Evolutionary conservation across 2,797 vertebrate species (phyloP), one percentile per base, ranked within the genome.

Genomic region (Coregonus sp.): DNA sequence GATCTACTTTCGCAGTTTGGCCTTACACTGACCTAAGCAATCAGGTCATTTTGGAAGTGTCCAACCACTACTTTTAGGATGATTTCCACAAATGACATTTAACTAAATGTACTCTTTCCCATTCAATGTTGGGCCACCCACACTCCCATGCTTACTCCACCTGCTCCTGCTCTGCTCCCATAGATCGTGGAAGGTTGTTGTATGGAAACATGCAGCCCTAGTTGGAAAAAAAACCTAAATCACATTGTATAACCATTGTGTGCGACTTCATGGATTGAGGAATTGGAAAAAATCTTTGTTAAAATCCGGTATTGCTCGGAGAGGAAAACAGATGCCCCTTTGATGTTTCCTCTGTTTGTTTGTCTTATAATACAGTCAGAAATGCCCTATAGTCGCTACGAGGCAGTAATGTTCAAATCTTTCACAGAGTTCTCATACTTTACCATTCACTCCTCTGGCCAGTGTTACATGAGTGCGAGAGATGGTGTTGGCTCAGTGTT

Each of bases 391-490:
- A 47, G 67, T 70, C 16, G 3, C n/a, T 9, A 70, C 35, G 16
- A 18, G 35, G 67, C 67, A 70, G 67, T 35, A 37, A 47, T 70
- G 35, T 70, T 69, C 67, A 37, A n/a, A 37, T 47, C 18, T n/a
- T 69, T 40, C 33, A 12, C 52, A 16, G 16, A 40, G 67, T 70
- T 70, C 33, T 70, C 40, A 51, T 25, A 70, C 73, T n/a, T 66
- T 4, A 15, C 37, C 67, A 11, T 59, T 33, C 47, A 51, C 54
- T 35, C 54, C 67, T 37, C 61, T 50, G 1, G 9, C 20, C 66
- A 31, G 59, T 78, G 75, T 79, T 84, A 72, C 59, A 67, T 70
- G 54, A n/a, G 15, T 66, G 73, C 52, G 37, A 66, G 73, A 79
- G 51, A 80, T 33, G 65, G 65, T 4, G n/a, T 25, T 61, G 40